Percentiles rank a stretch among this genome's conserved stretches.
Conservation (phyloP, 1,140 invertebrate species). For the Ladona fulva region DNA sequence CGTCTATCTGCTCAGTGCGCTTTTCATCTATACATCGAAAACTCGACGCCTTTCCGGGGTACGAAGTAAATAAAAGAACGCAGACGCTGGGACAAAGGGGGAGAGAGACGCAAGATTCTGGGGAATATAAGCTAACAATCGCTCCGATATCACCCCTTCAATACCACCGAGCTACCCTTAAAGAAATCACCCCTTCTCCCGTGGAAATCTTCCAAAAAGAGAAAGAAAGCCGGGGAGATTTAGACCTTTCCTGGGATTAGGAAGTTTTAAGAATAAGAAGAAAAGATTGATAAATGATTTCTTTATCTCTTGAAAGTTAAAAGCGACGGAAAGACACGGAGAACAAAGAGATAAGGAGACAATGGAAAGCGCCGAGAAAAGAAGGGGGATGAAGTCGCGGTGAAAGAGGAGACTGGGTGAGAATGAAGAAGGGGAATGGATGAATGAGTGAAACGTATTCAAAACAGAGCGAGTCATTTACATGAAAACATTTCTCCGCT, state of each 20-base stretch:
- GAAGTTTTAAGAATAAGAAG: not conserved
- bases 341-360: not conserved
- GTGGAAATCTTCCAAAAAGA: not conserved
- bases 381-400: not conserved
- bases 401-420: not conserved
- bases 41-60: not conserved
- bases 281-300: conserved; percentile 2
- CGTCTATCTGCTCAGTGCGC: not conserved
- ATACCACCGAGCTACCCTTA: not conserved
- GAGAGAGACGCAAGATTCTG: not conserved
- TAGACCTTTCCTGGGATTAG: not conserved
- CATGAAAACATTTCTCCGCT: too few species aligned
- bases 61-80: not conserved
- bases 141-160: not conserved
- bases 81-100: not conserved
- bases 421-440: not conserved
- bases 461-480: too few species aligned
- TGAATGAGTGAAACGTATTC: too few species aligned
- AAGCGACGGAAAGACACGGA: not conserved
- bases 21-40: not conserved
- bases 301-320: not conserved
- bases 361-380: not conserved
- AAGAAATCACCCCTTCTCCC: not conserved
- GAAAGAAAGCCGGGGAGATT: not conserved
- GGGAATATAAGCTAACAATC: not conserved